Evolutionary conservation across 1,140 invertebrate species (phyloP), one percentile per base, ranked within the genome.

Genomic region (Plutomurus gul): DNA sequence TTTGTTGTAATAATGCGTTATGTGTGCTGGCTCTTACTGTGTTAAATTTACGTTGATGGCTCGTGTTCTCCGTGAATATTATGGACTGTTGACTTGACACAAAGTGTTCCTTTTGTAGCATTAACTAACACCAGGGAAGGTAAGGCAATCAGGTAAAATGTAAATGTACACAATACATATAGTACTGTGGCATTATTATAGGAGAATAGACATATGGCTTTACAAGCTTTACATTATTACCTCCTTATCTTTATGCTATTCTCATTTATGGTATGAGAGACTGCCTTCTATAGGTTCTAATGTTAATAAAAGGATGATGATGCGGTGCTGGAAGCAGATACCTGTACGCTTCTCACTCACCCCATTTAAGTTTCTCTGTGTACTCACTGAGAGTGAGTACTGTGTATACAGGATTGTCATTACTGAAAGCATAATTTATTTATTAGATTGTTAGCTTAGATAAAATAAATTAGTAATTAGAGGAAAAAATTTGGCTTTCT

Each of bases 191-290:
- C 16, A 3, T 47, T 4, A 16, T 3, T 47, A 47, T 47, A 16
- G 11, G 13, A 18, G 20, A 20, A 47, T 47, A 47, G 20, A 47
- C 18, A 11, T 10, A 6, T 22, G 20, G 18, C 47, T 51, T 22
- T 51, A 49, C n/a, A 22, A 27, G 10, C 0, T 30, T 27, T 33
- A n/a, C 30, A 8, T 65, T 30, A 65, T 30, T n/a, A 33, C 36
- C 27, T 65, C 3, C 16, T 65, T 65, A 33, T 30, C 16, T 65
- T 65, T 27, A 33, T 65, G 56, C 56, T 36, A 65, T 30, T 65
- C 56, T 65, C 56, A 65, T 65, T 65, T 65, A 65, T 65, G 56
- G 56, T 65, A 65, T 65, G 27, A 16, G 30, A 8, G 36, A 65
- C 56, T 65, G 56, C 27, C 56, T n/a, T 25, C n/a, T 33, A 30